A percentile compares a stretch with the other conserved stretches of the same genome.
Evolutionary conservation across 2,888 invertebrate genomes (phyloP).

Genomic region (Cephonodes hylas): DNA sequence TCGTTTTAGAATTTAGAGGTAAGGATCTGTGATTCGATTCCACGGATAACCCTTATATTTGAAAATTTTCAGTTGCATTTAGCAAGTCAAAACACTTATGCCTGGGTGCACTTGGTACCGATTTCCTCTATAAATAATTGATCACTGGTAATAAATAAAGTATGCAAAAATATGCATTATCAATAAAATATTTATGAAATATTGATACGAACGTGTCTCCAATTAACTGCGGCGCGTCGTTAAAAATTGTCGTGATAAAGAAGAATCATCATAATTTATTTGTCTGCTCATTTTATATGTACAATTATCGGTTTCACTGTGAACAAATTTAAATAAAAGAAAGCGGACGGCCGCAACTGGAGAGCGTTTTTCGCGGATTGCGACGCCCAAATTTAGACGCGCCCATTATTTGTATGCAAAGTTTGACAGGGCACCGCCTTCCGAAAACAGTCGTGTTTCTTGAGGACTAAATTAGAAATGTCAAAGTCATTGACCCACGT

Average conservation of each 20-base stretch:
- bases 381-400: slow-evolving; percentile 29
- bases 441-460: slow-evolving; percentile 30
- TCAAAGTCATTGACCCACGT: slow-evolving; percentile 53
- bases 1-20: no score
- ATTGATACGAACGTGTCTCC: not conserved
- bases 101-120: not conserved
- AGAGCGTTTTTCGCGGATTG: slow-evolving; percentile 39
- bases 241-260: slow-evolving; percentile 5
- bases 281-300: slow-evolving; percentile 42
- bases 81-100: not conserved
- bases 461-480: slow-evolving; percentile 51
- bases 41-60: no score
- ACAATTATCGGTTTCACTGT: slow-evolving; percentile 50
- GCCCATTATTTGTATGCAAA: slow-evolving; percentile 22
- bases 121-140: not conserved
- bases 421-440: slow-evolving; percentile 17
- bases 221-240: slow-evolving; percentile 4
- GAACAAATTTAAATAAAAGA: slow-evolving; percentile 55
- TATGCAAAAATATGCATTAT: slow-evolving; percentile 11
- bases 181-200: slow-evolving; percentile 10
- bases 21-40: no score
- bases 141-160: not conserved
- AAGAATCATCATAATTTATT: slow-evolving; percentile 36
- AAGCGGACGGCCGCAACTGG: slow-evolving; percentile 41
- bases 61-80: not conserved